These are phyloP conservation scores for Amazona vittata DNA, from an alignment of 2,113 vertebrate species.

Conservation along the genomic window DNA sequence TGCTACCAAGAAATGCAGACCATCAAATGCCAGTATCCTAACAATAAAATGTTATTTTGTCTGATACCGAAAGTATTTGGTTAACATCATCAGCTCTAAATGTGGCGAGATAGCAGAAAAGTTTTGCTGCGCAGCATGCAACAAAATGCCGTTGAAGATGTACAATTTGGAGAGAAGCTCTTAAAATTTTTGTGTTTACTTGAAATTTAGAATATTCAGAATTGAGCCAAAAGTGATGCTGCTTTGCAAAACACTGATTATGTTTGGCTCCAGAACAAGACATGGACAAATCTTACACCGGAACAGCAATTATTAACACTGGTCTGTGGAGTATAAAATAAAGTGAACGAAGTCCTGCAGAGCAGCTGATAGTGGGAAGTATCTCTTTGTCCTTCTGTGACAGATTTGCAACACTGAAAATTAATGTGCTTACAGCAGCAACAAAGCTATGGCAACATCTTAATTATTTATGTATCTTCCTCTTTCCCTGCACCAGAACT, in stretches of 20 bases:
- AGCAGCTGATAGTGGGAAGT: not conserved
- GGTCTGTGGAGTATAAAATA: not conserved
- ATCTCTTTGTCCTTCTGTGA: not conserved
- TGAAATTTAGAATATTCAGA: not conserved
- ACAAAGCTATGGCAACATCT: not conserved
- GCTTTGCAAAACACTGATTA: not conserved
- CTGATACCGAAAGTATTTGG: not conserved
- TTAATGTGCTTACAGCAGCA: not conserved
- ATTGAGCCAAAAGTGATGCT: not conserved
- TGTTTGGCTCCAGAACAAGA: not conserved
- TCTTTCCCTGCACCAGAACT: not conserved
- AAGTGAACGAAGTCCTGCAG: not conserved
- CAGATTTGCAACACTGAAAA: not conserved
- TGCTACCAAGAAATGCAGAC: not conserved
- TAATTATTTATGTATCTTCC: not conserved
- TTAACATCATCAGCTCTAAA: not conserved
- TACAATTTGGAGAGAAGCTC: not conserved
- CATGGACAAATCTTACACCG: not conserved
- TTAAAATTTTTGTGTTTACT: not conserved
- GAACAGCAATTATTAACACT: not conserved
- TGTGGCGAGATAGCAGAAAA: not conserved
- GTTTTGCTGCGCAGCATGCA: not conserved
- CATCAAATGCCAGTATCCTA: not conserved
- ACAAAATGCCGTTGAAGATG: not conserved
- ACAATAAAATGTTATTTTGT: not conserved